Evolutionary conservation across 2,888 invertebrate species (phyloP).

Genomic region (Cheilosia variabilis): DNA sequence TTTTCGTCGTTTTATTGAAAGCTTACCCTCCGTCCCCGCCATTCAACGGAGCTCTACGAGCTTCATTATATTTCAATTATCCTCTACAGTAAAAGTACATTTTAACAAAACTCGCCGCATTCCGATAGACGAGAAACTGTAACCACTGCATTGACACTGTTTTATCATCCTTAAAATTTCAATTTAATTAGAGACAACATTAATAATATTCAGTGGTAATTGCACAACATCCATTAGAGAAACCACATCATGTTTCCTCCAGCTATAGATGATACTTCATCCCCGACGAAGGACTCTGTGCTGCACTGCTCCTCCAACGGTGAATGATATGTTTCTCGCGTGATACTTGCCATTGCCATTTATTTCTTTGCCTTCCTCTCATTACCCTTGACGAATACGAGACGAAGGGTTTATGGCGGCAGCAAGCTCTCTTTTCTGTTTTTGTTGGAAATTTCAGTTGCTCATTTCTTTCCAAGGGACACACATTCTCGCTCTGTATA

Average conservation of each 20-base stretch:
- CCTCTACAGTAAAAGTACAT: too few species aligned
- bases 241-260: slow-evolving; percentile 35
- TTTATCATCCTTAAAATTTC: slow-evolving; percentile 37
- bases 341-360: slow-evolving; percentile 66
- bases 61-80: too few species aligned
- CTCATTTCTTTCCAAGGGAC: neutral
- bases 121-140: neutral
- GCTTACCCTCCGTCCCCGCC: too few species aligned
- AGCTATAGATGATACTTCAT: slow-evolving; percentile 43
- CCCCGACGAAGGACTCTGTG: slow-evolving; percentile 43
- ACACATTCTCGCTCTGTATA: neutral
- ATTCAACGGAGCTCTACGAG: too few species aligned
- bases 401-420: slow-evolving; percentile 5
- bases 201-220: slow-evolving; percentile 56
- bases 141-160: neutral
- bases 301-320: slow-evolving; percentile 35
- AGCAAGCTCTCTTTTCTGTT: neutral
- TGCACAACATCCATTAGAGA: slow-evolving; percentile 61
- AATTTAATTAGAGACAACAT: slow-evolving; percentile 58
- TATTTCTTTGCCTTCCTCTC: slow-evolving; percentile 52
- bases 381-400: slow-evolving; percentile 32
- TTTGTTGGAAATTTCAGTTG: neutral
- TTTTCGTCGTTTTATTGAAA: too few species aligned
- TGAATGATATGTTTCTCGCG: slow-evolving; percentile 61
- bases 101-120: neutral